A percentile compares a stretch with the other conserved stretches of the same genome.
Conservation (phyloP, 2,113 vertebrate genomes). For the Rhagologus leucostigma region DNA sequence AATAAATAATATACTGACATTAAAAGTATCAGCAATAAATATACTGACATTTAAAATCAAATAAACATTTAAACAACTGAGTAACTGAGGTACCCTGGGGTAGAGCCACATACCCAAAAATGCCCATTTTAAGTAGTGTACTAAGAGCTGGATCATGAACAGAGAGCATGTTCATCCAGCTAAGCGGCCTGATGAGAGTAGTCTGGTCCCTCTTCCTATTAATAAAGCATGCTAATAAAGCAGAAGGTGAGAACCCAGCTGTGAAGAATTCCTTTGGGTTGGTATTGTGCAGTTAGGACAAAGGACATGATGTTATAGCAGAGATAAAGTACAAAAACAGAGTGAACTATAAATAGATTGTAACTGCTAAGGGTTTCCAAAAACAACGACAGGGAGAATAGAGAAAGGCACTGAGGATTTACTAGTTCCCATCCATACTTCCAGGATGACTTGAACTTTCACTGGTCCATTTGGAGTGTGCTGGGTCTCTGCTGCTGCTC, state of each 20-base stretch:
- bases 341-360: constrained; percentile 42
- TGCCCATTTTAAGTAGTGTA: background rate
- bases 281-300: background rate
- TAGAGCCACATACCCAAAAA: background rate
- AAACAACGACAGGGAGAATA: background rate
- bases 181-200: background rate
- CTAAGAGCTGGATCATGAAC: background rate
- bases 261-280: background rate
- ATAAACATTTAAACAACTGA: background rate
- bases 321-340: constrained; percentile 4
- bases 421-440: background rate
- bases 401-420: background rate
- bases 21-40: background rate
- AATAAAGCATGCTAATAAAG: background rate
- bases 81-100: background rate
- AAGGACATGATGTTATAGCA: background rate
- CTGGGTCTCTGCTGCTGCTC: background rate
- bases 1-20: background rate
- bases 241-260: background rate
- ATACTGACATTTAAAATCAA: background rate
- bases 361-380: background rate
- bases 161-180: background rate
- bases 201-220: background rate
- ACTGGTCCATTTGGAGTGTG: background rate
- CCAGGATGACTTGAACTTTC: background rate